Percentiles rank a stretch among this genome's conserved stretches.
Evolutionary conservation across 2,797 vertebrate species (phyloP).

Genomic region (Urophycis tenuis): DNA sequence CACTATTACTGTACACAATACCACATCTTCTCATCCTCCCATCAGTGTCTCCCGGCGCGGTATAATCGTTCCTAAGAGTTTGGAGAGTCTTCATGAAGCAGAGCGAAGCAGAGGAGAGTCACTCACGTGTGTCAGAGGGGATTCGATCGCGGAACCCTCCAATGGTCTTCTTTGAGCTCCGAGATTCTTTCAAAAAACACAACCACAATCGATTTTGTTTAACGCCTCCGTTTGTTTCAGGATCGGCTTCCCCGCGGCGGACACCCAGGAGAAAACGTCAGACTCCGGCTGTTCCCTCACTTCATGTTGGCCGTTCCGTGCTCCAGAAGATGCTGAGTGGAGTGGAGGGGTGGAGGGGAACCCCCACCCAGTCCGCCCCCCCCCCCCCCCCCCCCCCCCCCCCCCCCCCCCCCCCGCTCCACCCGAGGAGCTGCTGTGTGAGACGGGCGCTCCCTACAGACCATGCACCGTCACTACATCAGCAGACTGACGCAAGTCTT

Average conservation of each 20-base stretch:
- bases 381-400: no score
- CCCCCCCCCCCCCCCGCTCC: neutral
- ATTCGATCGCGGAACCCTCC: neutral
- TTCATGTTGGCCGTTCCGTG: constrained; percentile 50
- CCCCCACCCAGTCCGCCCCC: neutral
- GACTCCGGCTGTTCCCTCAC: constrained; percentile 48
- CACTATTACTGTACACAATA: no score
- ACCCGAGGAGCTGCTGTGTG: neutral
- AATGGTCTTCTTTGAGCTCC: neutral
- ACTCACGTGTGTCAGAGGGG: constrained; percentile 1
- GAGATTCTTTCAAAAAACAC: neutral
- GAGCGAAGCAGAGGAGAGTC: neutral
- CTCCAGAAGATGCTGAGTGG: constrained; percentile 37
- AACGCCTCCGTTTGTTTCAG: neutral
- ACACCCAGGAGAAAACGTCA: constrained; percentile 58
- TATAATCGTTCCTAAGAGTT: no score
- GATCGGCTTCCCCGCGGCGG: constrained; percentile 55
- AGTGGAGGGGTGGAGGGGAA: neutral
- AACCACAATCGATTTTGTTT: neutral
- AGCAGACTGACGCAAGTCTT: no score
- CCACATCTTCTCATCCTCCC: no score
- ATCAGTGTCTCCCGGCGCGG: no score
- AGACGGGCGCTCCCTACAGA: neutral
- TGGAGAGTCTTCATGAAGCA: neutral
- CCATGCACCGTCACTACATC: neutral